Conservation (phyloP, 2,888 invertebrate genomes). For the Nebria salina region DNA sequence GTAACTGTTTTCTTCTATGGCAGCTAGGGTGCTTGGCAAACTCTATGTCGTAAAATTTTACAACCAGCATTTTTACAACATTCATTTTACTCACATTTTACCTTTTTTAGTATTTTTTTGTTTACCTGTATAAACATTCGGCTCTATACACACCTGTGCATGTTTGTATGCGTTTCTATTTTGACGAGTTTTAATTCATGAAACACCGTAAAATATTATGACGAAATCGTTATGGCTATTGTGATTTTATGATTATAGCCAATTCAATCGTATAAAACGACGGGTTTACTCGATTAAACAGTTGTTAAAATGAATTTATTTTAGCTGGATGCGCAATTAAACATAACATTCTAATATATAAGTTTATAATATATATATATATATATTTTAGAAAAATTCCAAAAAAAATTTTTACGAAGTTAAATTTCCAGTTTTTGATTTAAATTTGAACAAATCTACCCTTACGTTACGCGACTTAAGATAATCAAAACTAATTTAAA, state of each 20-base stretch:
- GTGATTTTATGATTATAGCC: background rate
- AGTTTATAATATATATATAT: too few relatives aligned
- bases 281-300: background rate
- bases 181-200: background rate
- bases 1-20: background rate
- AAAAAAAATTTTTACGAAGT: too few relatives aligned
- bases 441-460: too few relatives aligned
- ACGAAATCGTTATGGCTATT: slow-evolving; percentile 1
- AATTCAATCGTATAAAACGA: background rate
- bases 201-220: background rate
- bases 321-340: background rate
- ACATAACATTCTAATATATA: background rate
- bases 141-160: background rate
- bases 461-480: too few relatives aligned
- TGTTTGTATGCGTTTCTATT: background rate
- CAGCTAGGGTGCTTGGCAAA: background rate
- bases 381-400: too few relatives aligned
- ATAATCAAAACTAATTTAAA: too few relatives aligned
- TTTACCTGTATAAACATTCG: background rate
- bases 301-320: background rate
- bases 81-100: background rate
- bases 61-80: background rate
- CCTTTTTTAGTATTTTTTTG: background rate
- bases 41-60: background rate
- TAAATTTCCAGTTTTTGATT: too few relatives aligned